phyloP scores from a whole-genome alignment of 2,888 invertebrate species.

The Junonia oenone region DNA sequence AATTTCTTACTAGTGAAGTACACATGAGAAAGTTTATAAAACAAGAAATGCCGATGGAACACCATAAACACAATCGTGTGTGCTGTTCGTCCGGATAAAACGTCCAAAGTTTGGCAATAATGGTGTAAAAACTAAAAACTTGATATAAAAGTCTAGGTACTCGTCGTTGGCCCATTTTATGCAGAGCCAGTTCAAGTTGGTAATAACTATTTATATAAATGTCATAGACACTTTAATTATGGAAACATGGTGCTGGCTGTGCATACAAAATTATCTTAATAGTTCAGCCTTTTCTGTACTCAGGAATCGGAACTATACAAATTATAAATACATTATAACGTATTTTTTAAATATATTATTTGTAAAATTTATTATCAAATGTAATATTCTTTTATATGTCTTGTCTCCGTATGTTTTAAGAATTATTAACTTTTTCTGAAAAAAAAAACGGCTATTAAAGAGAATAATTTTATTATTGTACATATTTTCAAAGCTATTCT shows the following conservation, averaged over 20 bases:
- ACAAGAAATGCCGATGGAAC: background rate
- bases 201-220: background rate
- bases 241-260: constrained; percentile 5
- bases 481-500: too few relatives aligned
- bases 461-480: too few relatives aligned
- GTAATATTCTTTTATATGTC: background rate
- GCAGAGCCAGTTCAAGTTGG: background rate
- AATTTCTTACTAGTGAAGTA: background rate
- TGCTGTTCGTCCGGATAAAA: background rate
- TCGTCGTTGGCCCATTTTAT: constrained; percentile 2
- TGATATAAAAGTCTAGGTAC: background rate
- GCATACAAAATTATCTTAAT: constrained; percentile 16
- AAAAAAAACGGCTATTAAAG: background rate
- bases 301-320: constrained; percentile 8
- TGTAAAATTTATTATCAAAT: too few relatives aligned
- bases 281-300: constrained; percentile 2
- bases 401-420: background rate
- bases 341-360: too few relatives aligned
- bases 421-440: background rate
- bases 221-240: background rate
- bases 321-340: background rate
- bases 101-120: background rate
- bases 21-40: background rate
- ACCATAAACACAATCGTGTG: background rate
- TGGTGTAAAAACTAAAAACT: too few relatives aligned